Base-by-base conservation (phyloP, 2,888 invertebrate species). In the Stenotaenia linearis region DNA sequence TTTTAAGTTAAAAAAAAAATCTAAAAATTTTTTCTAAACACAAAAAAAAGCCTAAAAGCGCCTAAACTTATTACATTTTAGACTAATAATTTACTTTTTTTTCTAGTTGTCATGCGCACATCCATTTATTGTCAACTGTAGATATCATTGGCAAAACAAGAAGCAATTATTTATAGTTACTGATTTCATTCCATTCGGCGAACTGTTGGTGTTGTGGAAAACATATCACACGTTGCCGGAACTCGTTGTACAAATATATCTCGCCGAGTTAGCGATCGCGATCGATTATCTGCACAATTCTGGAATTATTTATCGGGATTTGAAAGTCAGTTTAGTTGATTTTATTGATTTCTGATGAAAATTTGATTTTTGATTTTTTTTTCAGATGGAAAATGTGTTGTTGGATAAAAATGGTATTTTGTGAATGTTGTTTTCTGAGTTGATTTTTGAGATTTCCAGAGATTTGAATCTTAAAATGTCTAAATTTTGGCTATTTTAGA, bases 221-320 rank as follows among this genome's bases (percentile, higher is more conserved):
- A 90, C 90, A 84, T 91, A 92, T 86, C 90, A 90, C 78, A 89
- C 89, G 83, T 90, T 97, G 84, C 92, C 94, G 9, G 91, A 94
- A 86, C 90, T 91, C 81, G 88, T 96, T 78, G 93, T 93, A 79
- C 90, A 91, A 85, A 88, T 97, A 81, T 95, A 95, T 86, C 89
- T 95, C 30, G 95, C 93, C 23, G 95, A 97, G 88, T 90, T 97
- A 84, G 93, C 95, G 80, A 88, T 95, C 84, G 95, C 93, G 81
- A 87, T 97, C 85, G 95, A 95, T 89, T 95, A 94, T 85, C 89
- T 95, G 15, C 94, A 95, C 86, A 94, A 94, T 89, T 93, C 94
- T 83, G 96, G 96, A 80, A 91, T 96, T 77, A 93, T 96, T 83
- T 95, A 94, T 86, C 90, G 96, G 81, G 96, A 96, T 88, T 88